Conservation (phyloP, 2,888 invertebrate species). For the Nebria salina region DNA sequence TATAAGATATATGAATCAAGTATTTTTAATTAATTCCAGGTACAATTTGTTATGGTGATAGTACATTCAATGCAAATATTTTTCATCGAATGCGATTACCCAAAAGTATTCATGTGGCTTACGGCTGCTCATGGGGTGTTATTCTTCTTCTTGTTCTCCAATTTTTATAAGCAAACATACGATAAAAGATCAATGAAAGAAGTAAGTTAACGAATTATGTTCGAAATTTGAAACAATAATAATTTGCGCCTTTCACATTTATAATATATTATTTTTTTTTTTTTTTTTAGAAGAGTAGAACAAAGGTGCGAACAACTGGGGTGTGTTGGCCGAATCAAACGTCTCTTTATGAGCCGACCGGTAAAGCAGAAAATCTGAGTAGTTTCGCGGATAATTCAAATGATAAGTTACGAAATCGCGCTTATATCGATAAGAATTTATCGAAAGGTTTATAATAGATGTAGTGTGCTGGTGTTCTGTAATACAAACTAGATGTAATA, state of each 20-base stretch:
- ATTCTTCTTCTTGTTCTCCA: constrained; percentile 92
- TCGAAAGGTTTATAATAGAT: neutral
- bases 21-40: constrained; percentile 62
- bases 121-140: constrained; percentile 92
- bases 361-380: neutral
- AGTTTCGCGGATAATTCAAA: constrained; percentile 52
- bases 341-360: neutral
- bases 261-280: neutral
- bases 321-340: neutral
- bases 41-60: constrained; percentile 89
- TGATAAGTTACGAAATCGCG: constrained; percentile 63
- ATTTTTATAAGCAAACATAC: constrained; percentile 88
- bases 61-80: constrained; percentile 89
- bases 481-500: neutral
- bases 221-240: too few relatives aligned
- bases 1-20: neutral
- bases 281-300: neutral
- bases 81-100: constrained; percentile 90
- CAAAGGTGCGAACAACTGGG: neutral
- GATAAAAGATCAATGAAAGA: constrained; percentile 55
- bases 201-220: neutral
- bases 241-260: neutral
- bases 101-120: constrained; percentile 88
- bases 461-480: neutral
- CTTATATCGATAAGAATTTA: constrained; percentile 60